phyloP scores from a whole-genome alignment of 2,113 vertebrate species.

The Neodon shergylaensis region DNA sequence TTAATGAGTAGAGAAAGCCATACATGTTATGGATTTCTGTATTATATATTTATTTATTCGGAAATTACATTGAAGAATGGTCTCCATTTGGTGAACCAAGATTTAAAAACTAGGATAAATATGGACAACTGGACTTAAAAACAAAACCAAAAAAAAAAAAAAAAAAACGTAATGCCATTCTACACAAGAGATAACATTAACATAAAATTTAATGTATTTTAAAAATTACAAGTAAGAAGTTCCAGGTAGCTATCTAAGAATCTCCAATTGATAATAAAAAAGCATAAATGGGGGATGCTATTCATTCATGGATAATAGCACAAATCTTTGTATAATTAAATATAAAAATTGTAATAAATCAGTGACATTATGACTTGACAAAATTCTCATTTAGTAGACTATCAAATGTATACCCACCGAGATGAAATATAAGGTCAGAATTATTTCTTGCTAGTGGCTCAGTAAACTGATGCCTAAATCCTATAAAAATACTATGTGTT shows the following conservation, averaged over 20 bases:
- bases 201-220: not conserved
- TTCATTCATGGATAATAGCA: not conserved
- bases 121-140: not conserved
- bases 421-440: not conserved
- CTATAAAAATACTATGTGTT: not conserved
- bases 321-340: not conserved
- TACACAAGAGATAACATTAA: conserved; percentile 22
- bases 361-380: not conserved
- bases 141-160: no score
- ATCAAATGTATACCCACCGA: not conserved
- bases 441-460: not conserved
- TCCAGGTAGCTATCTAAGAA: not conserved
- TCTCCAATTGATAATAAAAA: not conserved
- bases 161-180: no score
- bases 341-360: not conserved
- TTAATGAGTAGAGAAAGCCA: not conserved
- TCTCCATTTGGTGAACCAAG: not conserved
- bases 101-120: not conserved
- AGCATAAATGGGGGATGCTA: not conserved
- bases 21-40: no score
- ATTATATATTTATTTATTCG: not conserved
- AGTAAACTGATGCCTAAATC: not conserved
- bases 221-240: not conserved
- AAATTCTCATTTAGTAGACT: not conserved
- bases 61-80: not conserved